These are phyloP conservation scores for Ichneumoninae sp. DNA, from an alignment of 2,888 invertebrate species.

Conservation along the genomic window DNA sequence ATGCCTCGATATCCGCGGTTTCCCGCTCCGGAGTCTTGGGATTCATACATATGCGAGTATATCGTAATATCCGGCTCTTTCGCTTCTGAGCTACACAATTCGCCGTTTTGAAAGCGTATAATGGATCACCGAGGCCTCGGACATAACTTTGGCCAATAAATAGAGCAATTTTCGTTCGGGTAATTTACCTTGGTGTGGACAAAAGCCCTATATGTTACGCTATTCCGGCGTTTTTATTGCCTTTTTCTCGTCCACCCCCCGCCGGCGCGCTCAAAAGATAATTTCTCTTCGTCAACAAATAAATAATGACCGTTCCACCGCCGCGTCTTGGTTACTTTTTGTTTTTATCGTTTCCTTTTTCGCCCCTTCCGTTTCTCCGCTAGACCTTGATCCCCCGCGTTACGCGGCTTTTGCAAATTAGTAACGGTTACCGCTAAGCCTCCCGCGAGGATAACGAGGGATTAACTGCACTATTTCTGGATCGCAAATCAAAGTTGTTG, in stretches of 20 bases:
- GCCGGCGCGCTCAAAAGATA: neutral
- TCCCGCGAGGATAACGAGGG: neutral
- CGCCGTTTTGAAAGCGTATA: neutral
- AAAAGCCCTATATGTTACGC: neutral
- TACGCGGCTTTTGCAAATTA: neutral
- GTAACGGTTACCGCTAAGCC: neutral
- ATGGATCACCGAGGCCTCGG: neutral
- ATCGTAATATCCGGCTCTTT: slow-evolving; percentile 17
- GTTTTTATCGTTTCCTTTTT: neutral
- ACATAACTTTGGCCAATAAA: neutral
- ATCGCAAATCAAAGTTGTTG: neutral
- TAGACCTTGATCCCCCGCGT: neutral
- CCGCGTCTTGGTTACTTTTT: neutral
- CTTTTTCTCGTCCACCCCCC: neutral
- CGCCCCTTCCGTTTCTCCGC: neutral
- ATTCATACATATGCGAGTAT: neutral
- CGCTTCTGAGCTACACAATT: neutral
- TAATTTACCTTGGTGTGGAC: neutral
- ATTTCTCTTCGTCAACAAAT: slow-evolving; percentile 6
- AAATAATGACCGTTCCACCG: slow-evolving; percentile 6
- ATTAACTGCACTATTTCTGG: slow-evolving; percentile 7
- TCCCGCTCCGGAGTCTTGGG: neutral
- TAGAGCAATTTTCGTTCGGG: neutral
- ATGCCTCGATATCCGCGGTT: slow-evolving; percentile 14
- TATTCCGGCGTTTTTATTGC: neutral